A percentile compares a stretch with the other conserved stretches of the same genome.
Evolutionary conservation across 2,797 vertebrate species (phyloP).

Genomic region (Paedocypris micromegethes): DNA sequence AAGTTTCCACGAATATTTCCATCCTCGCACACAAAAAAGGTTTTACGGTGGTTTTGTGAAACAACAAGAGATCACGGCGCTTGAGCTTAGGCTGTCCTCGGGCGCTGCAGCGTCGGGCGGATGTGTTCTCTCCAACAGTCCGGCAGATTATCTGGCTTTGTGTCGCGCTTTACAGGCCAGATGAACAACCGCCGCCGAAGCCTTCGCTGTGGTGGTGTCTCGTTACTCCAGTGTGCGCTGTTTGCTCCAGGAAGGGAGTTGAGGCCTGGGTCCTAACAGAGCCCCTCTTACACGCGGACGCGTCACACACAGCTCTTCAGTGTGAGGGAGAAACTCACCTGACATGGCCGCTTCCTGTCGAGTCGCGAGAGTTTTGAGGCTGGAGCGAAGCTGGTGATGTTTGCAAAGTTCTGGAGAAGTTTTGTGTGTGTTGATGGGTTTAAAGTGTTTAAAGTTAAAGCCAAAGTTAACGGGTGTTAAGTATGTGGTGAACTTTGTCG

Average conservation of each 20-base stretch:
- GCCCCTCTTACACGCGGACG: conserved; percentile 21
- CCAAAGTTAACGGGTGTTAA: too few species aligned
- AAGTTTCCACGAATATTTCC: conserved; percentile 56
- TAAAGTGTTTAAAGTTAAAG: too few species aligned
- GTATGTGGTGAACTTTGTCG: too few species aligned
- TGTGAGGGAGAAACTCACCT: conserved; percentile 20
- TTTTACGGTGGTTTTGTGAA: conserved; percentile 49
- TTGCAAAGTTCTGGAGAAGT: too few species aligned
- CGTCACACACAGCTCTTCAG: conserved; percentile 36
- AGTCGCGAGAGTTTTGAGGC: neutral
- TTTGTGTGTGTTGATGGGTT: too few species aligned
- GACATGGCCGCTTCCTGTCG: conserved; percentile 10
- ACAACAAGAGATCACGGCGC: conserved; percentile 43
- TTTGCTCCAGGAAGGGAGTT: conserved; percentile 30
- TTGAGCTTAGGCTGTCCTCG: conserved; percentile 37
- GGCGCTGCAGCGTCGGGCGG: conserved; percentile 15
- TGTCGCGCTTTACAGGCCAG: neutral
- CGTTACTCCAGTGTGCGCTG: conserved; percentile 8
- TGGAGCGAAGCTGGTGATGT: too few species aligned
- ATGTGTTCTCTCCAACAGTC: conserved; percentile 19
- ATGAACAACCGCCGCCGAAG: too few species aligned
- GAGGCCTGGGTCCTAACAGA: conserved; percentile 28
- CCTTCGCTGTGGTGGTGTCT: too few species aligned
- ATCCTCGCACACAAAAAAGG: conserved; percentile 46
- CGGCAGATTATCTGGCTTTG: neutral